phyloP scores from a whole-genome alignment of 2,797 vertebrate genomes.

The Podarcis siculus region DNA sequence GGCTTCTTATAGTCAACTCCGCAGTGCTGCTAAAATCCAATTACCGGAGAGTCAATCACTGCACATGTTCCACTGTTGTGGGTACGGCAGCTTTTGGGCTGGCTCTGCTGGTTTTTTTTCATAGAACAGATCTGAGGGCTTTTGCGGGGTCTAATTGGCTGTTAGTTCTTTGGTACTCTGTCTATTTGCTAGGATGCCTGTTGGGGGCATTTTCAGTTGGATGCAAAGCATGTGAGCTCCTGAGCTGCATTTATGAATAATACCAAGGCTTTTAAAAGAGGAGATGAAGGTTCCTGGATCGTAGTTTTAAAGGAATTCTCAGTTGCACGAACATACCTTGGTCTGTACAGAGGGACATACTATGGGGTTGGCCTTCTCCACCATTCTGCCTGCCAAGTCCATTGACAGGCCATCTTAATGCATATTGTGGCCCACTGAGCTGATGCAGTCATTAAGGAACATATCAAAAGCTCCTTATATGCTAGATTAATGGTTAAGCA shows the following conservation, averaged over 20 bases:
- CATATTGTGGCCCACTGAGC: background rate
- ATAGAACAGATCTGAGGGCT: conserved; percentile 27
- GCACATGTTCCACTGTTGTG: conserved; percentile 10
- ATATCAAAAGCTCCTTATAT: background rate
- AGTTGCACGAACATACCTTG: background rate
- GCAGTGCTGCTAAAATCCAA: conserved; percentile 19
- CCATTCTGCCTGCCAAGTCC: background rate
- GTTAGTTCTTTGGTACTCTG: conserved; percentile 41
- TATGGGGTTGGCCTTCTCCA: background rate
- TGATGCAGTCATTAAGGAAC: background rate
- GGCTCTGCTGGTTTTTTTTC: conserved; percentile 34
- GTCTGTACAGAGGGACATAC: background rate
- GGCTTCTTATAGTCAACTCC: conserved; percentile 8
- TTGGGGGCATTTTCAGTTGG: background rate
- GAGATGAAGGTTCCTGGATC: background rate
- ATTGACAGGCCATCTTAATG: background rate
- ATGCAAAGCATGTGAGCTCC: background rate
- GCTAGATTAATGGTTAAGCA: background rate
- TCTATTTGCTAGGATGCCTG: conserved; percentile 35
- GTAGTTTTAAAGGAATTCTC: background rate
- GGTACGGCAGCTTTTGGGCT: conserved; percentile 20
- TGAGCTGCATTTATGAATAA: background rate
- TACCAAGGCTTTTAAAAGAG: background rate
- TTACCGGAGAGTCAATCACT: background rate
- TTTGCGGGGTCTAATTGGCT: conserved; percentile 31